phyloP scores from a whole-genome alignment of 2,888 invertebrate genomes.

The Liopterus haemorrhoidalis region DNA sequence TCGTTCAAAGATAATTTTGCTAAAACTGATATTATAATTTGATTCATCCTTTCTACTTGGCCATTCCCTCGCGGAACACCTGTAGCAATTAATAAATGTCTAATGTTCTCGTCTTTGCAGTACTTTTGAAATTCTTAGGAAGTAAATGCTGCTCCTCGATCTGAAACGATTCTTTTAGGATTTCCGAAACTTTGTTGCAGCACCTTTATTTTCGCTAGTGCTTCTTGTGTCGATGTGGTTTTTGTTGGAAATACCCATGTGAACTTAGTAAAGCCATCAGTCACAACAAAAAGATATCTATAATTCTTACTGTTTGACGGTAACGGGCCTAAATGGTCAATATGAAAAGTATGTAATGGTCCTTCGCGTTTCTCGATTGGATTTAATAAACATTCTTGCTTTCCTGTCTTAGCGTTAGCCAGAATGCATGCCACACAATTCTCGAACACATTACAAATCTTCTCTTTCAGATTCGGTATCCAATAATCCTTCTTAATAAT shows the following conservation, averaged over 20 bases:
- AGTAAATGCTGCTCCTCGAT: slow-evolving; percentile 19
- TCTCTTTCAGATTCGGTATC: slow-evolving; percentile 22
- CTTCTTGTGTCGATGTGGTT: slow-evolving; percentile 16
- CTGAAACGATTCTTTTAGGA: slow-evolving; percentile 16
- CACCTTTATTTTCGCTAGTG: slow-evolving; percentile 10
- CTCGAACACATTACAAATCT: slow-evolving; percentile 16
- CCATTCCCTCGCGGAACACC: slow-evolving; percentile 24
- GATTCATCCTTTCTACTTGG: slow-evolving; percentile 23
- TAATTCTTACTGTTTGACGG: slow-evolving; percentile 17
- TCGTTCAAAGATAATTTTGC: slow-evolving; percentile 20
- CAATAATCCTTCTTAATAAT: slow-evolving; percentile 16
- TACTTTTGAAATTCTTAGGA: slow-evolving; percentile 12
- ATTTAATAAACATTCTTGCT: slow-evolving; percentile 13
- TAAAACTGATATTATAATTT: slow-evolving; percentile 23
- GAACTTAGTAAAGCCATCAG: slow-evolving; percentile 22
- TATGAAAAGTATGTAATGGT: slow-evolving; percentile 17
- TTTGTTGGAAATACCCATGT: slow-evolving; percentile 23
- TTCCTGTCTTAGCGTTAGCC: slow-evolving; percentile 22
- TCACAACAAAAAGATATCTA: slow-evolving; percentile 21
- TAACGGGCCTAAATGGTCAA: slow-evolving; percentile 23
- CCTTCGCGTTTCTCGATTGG: slow-evolving; percentile 20
- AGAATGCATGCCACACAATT: slow-evolving; percentile 23
- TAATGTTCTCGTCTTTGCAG: slow-evolving; percentile 17
- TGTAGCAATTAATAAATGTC: slow-evolving; percentile 18
- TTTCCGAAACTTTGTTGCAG: slow-evolving; percentile 19